Evolutionary conservation across 2,888 invertebrate genomes (phyloP).

Genomic region (Diplazon laetatorius): DNA sequence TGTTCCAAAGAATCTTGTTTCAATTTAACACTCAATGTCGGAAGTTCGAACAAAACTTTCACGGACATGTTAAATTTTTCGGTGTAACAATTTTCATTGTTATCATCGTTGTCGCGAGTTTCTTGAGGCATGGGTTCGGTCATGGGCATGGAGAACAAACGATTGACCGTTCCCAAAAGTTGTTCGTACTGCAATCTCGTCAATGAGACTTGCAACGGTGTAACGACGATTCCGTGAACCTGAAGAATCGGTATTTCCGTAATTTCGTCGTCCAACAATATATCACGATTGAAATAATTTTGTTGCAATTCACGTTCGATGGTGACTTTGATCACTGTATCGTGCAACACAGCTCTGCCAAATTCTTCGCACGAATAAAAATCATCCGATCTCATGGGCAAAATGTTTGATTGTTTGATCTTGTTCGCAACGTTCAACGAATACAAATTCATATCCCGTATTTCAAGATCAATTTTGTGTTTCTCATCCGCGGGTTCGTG

Average conservation of each 20-base stretch:
- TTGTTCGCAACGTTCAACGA: constrained; percentile 86
- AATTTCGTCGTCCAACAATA: constrained; percentile 62
- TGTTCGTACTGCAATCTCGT: constrained; percentile 95
- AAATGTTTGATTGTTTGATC: constrained; percentile 73
- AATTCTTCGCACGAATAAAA: constrained; percentile 89
- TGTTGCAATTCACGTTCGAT: constrained; percentile 83
- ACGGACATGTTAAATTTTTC: constrained; percentile 78
- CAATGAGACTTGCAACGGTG: constrained; percentile 92
- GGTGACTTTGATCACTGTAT: constrained; percentile 91
- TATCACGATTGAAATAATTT: constrained; percentile 64
- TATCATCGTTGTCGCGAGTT: constrained; percentile 74
- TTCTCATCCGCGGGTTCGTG: constrained; percentile 78
- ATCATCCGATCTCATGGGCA: constrained; percentile 86
- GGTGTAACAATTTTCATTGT: constrained; percentile 75
- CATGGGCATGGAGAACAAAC: constrained; percentile 78
- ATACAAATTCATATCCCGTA: constrained; percentile 94
- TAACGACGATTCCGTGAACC: constrained; percentile 89
- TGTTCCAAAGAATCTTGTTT: constrained; percentile 89
- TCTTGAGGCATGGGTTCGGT: constrained; percentile 75
- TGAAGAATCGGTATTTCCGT: constrained; percentile 75
- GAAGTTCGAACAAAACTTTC: constrained; percentile 88
- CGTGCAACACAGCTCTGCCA: constrained; percentile 94
- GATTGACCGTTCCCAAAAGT: constrained; percentile 88
- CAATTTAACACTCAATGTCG: constrained; percentile 89
- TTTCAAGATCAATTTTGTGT: constrained; percentile 84